Percentiles rank a stretch among this genome's conserved stretches.
phyloP scores from a whole-genome alignment of 2,113 vertebrate genomes.

The Brachyhypopomus occidentalis region DNA sequence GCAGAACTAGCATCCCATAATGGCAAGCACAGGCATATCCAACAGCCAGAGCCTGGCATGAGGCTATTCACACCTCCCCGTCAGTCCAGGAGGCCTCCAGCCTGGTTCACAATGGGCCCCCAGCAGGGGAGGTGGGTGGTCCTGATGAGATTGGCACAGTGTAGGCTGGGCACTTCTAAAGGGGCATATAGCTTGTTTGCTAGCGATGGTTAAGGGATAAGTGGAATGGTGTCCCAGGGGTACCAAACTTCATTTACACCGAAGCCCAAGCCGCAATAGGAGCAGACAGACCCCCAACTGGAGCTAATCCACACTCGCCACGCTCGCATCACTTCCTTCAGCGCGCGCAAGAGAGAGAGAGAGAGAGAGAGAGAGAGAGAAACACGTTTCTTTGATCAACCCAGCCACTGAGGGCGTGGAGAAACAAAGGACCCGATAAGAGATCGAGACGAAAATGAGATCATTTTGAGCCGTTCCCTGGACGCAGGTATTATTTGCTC shows the following conservation, averaged over 20 bases:
- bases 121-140: conserved; percentile 49
- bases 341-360: background rate
- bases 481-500: conserved; percentile 50
- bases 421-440: conserved; percentile 54
- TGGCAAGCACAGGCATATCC: conserved; percentile 58
- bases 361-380: conserved; percentile 20
- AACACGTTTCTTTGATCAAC: conserved; percentile 57
- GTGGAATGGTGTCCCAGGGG: conserved; percentile 45
- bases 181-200: conserved; percentile 49
- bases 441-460: conserved; percentile 57
- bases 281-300: conserved; percentile 46
- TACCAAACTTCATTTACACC: conserved; percentile 60
- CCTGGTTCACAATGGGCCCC: conserved; percentile 43
- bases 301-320: conserved; percentile 55
- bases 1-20: conserved; percentile 27
- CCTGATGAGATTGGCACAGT: conserved; percentile 53
- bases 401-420: conserved; percentile 51
- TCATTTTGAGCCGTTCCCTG: conserved; percentile 50
- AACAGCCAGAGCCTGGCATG: conserved; percentile 31
- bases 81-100: conserved; percentile 52
- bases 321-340: conserved; percentile 37
- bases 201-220: conserved; percentile 41
- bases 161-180: conserved; percentile 44
- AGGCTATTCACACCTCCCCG: conserved; percentile 58
- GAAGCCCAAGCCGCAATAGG: conserved; percentile 45